Evolutionary conservation across 2,113 vertebrate genomes (phyloP).

Genomic region (Mungos mungo): DNA sequence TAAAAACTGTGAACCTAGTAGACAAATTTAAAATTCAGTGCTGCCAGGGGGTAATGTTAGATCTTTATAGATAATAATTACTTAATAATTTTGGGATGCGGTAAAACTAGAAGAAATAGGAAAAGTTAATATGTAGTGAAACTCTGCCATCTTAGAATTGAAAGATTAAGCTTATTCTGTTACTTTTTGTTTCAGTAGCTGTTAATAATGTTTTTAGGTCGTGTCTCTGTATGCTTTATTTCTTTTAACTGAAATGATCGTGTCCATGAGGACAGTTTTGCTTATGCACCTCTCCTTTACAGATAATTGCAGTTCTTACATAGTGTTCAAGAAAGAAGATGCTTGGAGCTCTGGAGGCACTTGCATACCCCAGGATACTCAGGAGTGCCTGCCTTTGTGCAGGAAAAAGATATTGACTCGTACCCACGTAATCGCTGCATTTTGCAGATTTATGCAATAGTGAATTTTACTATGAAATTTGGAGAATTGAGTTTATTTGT

Average conservation of each 20-base stretch:
- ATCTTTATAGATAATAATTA: neutral
- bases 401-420: neutral
- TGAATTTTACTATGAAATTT: neutral
- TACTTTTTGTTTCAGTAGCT: neutral
- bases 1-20: neutral
- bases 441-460: neutral
- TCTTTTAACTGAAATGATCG: neutral
- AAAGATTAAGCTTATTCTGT: neutral
- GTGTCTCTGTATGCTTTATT: neutral
- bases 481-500: neutral
- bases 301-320: neutral
- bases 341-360: neutral
- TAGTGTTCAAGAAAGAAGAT: neutral
- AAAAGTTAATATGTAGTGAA: neutral
- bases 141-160: neutral
- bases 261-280: neutral
- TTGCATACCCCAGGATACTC: neutral
- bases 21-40: neutral
- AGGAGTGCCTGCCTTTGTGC: neutral
- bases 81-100: neutral
- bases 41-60: neutral
- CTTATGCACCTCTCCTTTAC: neutral
- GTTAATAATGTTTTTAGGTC: neutral
- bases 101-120: neutral
- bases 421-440: neutral